Evolutionary conservation across 2,113 vertebrate species (phyloP), one percentile per base, ranked within the genome.

Genomic region (Sinocyclocheilus rhinocerous): DNA sequence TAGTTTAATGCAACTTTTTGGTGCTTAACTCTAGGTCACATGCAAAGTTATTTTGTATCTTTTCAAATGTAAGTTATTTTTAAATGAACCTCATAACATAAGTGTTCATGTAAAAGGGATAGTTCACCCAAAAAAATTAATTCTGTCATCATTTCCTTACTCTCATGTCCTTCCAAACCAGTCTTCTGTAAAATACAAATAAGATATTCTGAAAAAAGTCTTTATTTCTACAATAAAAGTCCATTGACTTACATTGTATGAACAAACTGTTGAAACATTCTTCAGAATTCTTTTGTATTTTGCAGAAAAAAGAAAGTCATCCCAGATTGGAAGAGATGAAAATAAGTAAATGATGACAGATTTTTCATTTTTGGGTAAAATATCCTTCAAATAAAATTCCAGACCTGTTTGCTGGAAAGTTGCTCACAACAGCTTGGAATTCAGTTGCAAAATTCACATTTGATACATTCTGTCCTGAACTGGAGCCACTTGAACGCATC

Each of bases 401-500:
- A 81, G 57, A 79, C 24, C 75, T 81, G 57, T 87, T 87, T 78
- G 33, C 57, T 59, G 20, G 39, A 75, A 24, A 78, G 26, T 85
- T 48, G 48, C 13, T 83, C 22, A 39, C 57, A 61, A 52, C 7
- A 45, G 52, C 9, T 50, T 76, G 69, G 50, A 42, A 59, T 39
- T 45, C 7, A 45, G 22, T 26, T 6, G 24, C 29, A 75, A 55
- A 77, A 57, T 78, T 67, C 39, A 72, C 79, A 83, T 65, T 76
- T 67, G 39, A 70, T 83, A 45, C 36, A 55, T 86, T 88, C 86
- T 78, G 69, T 63, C 79, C 39, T 84, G 89, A 89, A 86, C 75
- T 63, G 36, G 39, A 85, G 63, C 83, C 89, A 86, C 87, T 88
- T 91, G 59, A 89, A 88, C 88, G 84, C 86, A 80, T 81, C 67